Base-by-base conservation (phyloP, 2,888 invertebrate genomes). In the Leucophenga montana region DNA sequence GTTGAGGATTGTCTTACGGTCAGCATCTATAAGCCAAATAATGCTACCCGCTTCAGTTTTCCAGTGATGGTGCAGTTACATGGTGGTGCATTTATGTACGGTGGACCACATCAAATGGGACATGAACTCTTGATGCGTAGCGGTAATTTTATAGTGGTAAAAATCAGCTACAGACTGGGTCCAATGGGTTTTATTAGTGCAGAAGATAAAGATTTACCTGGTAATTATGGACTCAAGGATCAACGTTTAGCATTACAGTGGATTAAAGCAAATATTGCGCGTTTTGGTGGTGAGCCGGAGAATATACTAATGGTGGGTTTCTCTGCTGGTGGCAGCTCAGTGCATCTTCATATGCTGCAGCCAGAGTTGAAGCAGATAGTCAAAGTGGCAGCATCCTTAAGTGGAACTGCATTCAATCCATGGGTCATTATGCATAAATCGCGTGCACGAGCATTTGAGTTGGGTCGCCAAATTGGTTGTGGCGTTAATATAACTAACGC, bases 211-310 rank as follows among this genome's bases (percentile, higher is more conserved):
- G 83, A 90, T 1, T 89, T 93, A 0, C 92, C 94, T 0, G 94
- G 94, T 4, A 95, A 95, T 85, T 91, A 91, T 78, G 95, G 94
- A 0, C 84, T 95, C 39, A 94, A 93, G 82, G 95, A 95, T 89
- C 94, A 95, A 88, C 89, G 90, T 27, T 89, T 92, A 75, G 94
- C 94, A 0, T 85, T 95, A 54, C 90, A 91, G 77, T 95, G 94
- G 94, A 88, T 94, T 0, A 91, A 92, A 70, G 87, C 91, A 57
- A 93, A 95, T 85, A 93, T 95, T 71, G 88, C 90, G 76, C 89
- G 90, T 83, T 95, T 95, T 78, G 93, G 93, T 1, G 95, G 95
- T 0, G 92, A 94, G 88, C 91, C 93, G 3, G 90, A 92, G 67
- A 92, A 92, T 71, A 90, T 94, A 31, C 93, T 93, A 0, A 85